Conservation (phyloP, 2,113 vertebrate genomes). For the Percopsis transmontana region DNA sequence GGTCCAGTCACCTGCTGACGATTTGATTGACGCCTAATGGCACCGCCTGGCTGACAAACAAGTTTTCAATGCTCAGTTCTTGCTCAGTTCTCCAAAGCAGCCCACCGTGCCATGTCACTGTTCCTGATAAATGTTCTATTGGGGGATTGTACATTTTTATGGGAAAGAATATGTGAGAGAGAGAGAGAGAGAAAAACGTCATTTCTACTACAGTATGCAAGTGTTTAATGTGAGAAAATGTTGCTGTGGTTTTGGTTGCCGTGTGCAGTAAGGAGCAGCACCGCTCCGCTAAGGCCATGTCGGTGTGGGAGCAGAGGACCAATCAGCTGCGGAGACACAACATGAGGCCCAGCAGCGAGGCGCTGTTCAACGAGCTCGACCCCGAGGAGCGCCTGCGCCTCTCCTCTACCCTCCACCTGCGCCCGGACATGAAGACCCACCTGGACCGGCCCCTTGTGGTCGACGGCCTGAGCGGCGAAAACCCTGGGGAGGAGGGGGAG, state of each 20-base stretch:
- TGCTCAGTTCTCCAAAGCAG: too few relatives aligned
- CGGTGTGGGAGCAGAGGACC: constrained; percentile 96
- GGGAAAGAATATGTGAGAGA: too few relatives aligned
- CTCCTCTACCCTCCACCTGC: constrained; percentile 85
- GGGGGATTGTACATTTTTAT: too few relatives aligned
- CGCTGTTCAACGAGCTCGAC: constrained; percentile 90
- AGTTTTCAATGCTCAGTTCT: too few relatives aligned
- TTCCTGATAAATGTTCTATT: too few relatives aligned
- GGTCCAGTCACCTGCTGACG: too few relatives aligned
- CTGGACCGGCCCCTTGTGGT: constrained; percentile 88
- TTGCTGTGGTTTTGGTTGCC: constrained; percentile 33
- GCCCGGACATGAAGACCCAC: constrained; percentile 93
- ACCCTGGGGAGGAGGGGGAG: constrained; percentile 26
- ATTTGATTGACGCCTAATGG: too few relatives aligned
- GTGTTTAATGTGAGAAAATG: too few relatives aligned
- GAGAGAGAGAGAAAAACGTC: too few relatives aligned
- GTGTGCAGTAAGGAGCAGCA: constrained; percentile 88
- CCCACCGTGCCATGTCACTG: too few relatives aligned
- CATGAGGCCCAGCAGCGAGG: constrained; percentile 89
- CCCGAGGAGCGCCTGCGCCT: constrained; percentile 86
- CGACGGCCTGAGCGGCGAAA: constrained; percentile 55
- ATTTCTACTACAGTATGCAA: too few relatives aligned
- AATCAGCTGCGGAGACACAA: constrained; percentile 92
- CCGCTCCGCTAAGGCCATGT: constrained; percentile 86
- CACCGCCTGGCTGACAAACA: too few relatives aligned